Percentiles rank a stretch among this genome's conserved stretches.
Conservation (phyloP, 2,888 invertebrate species). For the Pediacus dermestoides region DNA sequence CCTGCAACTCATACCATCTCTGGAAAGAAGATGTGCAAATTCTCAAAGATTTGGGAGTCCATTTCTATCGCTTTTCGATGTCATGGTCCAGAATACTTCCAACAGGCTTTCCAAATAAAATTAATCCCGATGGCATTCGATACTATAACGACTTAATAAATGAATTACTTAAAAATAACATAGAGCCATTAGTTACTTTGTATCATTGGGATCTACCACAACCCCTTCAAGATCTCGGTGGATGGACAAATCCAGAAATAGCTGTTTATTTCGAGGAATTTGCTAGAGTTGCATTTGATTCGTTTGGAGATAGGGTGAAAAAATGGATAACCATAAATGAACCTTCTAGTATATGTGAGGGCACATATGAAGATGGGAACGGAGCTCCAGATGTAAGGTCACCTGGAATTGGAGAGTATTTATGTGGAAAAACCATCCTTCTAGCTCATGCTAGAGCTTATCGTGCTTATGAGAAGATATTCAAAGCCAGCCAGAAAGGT, state of each 20-base stretch:
- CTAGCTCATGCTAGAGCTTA: conserved; percentile 64
- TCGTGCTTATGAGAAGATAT: conserved; percentile 55
- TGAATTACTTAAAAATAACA: conserved; percentile 54
- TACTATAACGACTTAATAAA: conserved; percentile 76
- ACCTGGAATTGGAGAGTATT: conserved; percentile 59
- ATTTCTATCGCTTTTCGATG: conserved; percentile 34
- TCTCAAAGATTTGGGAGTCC: conserved; percentile 55
- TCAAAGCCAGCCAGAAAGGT: conserved; percentile 40
- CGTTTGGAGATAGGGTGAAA: conserved; percentile 45
- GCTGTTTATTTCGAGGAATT: conserved; percentile 59
- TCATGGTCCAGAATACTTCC: conserved; percentile 52
- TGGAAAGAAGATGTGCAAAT: conserved; percentile 60
- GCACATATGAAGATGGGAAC: conserved; percentile 40
- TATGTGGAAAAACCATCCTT: conserved; percentile 61
- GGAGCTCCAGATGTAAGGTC: conserved; percentile 52
- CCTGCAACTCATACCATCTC: conserved; percentile 65
- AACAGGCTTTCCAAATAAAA: conserved; percentile 59
- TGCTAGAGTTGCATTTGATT: conserved; percentile 53
- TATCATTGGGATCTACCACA: conserved; percentile 52
- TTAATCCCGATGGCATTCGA: conserved; percentile 67
- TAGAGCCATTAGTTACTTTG: conserved; percentile 60
- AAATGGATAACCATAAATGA: conserved; percentile 59
- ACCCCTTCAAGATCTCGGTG: conserved; percentile 53
- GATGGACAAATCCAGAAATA: conserved; percentile 60
- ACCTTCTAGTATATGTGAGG: conserved; percentile 43